Percentiles rank a stretch among this genome's conserved stretches.
phyloP scores from a whole-genome alignment of 2,888 invertebrate species.

The Pollenia labialis region DNA sequence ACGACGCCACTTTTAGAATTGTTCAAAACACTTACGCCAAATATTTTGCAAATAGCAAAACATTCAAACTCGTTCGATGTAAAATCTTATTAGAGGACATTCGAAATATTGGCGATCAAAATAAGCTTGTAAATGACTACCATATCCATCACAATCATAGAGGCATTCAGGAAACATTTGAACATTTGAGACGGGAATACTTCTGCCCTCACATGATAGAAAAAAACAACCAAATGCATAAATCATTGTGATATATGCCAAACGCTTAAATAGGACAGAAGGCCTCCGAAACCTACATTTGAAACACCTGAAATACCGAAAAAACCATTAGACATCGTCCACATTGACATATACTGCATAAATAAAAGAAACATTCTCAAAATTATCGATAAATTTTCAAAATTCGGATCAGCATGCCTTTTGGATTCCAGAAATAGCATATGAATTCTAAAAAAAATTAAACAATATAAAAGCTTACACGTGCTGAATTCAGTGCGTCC shows the following conservation, averaged over 20 bases:
- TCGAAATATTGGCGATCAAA: conserved; percentile 36
- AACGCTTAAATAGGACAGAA: conserved; percentile 65
- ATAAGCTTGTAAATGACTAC: conserved; percentile 37
- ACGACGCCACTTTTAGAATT: conserved; percentile 10
- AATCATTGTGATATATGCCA: conserved; percentile 70
- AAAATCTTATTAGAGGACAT: conserved; percentile 2
- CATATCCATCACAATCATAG: conserved; percentile 29
- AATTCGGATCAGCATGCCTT: conserved; percentile 63
- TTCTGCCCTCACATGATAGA: conserved; percentile 15
- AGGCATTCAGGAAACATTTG: conserved; percentile 38
- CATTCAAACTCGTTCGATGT: conserved; percentile 23
- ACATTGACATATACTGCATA: conserved; percentile 69
- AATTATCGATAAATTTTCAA: no score
- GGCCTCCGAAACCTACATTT: conserved; percentile 67
- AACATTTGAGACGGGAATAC: conserved; percentile 41
- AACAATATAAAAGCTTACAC: conserved; percentile 66
- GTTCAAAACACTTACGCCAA: conserved; percentile 47
- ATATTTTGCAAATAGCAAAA: conserved; percentile 41
- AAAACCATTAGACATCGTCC: conserved; percentile 69
- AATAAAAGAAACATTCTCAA: conserved; percentile 67
- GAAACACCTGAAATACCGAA: conserved; percentile 63
- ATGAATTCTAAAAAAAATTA: conserved; percentile 58
- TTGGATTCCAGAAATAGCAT: conserved; percentile 67
- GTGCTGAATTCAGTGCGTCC: conserved; percentile 48
- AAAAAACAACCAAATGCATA: conserved; percentile 68